A percentile compares a stretch with the other conserved stretches of the same genome.
These are phyloP conservation scores for Catotricha subobsoleta DNA, from an alignment of 2,888 invertebrate genomes.

Conservation along the genomic window DNA sequence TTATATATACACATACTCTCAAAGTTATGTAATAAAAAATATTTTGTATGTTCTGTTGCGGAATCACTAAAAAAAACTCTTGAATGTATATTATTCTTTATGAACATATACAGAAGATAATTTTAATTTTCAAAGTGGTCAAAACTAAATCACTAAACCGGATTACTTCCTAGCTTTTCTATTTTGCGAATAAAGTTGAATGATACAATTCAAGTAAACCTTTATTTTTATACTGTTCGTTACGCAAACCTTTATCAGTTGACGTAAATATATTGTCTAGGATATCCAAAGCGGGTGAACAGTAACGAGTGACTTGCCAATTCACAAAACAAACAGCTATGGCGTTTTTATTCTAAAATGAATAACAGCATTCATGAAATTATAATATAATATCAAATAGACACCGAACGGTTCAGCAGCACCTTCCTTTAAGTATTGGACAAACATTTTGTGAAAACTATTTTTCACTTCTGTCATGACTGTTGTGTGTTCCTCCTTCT, in stretches of 20 bases:
- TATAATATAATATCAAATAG: neutral
- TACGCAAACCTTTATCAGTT: neutral
- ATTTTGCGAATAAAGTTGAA: neutral
- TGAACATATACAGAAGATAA: too few relatives aligned
- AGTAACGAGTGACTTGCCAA: neutral
- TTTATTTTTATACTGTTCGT: neutral
- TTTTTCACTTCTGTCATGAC: neutral
- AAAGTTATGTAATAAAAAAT: too few relatives aligned
- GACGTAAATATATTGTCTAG: neutral
- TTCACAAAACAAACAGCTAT: neutral
- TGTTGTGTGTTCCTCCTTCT: too few relatives aligned
- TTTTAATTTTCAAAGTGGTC: neutral
- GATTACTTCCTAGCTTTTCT: neutral
- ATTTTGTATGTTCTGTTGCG: too few relatives aligned
- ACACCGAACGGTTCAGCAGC: neutral
- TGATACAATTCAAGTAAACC: neutral
- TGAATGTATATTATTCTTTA: too few relatives aligned
- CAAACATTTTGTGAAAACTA: neutral
- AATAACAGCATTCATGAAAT: neutral
- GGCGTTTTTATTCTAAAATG: neutral
- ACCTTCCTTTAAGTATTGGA: neutral
- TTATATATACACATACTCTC: too few relatives aligned
- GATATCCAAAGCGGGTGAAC: neutral
- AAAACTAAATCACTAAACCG: neutral
- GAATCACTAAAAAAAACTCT: too few relatives aligned